These are phyloP conservation scores for Operophtera brumata DNA, from an alignment of 2,888 invertebrate genomes.

Conservation along the genomic window DNA sequence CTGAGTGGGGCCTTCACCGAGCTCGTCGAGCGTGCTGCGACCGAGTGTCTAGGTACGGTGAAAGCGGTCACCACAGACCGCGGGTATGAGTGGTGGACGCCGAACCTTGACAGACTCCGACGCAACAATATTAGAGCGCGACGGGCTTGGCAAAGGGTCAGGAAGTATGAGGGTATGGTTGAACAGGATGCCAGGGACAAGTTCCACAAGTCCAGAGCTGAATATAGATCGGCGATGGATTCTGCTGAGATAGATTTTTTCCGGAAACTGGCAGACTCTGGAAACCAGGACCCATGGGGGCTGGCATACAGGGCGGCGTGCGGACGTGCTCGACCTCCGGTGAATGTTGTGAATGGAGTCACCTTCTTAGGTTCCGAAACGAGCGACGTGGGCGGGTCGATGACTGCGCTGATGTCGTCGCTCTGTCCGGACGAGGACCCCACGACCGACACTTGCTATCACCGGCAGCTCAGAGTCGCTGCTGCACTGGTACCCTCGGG, in stretches of 20 bases:
- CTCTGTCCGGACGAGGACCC: neutral
- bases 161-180: too few species aligned
- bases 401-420: neutral
- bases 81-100: slow-evolving; percentile 21
- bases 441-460: neutral
- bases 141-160: neutral
- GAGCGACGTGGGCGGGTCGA: neutral
- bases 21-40: neutral
- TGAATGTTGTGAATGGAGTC: neutral
- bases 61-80: neutral
- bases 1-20: neutral
- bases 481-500: neutral
- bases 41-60: neutral
- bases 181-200: neutral
- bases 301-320: neutral
- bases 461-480: neutral
- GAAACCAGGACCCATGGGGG: neutral
- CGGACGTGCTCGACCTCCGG: neutral
- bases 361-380: neutral
- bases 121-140: slow-evolving; percentile 9
- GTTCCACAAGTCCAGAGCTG: neutral
- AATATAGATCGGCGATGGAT: neutral
- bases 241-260: neutral
- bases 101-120: slow-evolving; percentile 1
- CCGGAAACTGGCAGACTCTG: neutral